Evolutionary conservation across 2,113 vertebrate species (phyloP).

Genomic region (Leptosomus discolor): DNA sequence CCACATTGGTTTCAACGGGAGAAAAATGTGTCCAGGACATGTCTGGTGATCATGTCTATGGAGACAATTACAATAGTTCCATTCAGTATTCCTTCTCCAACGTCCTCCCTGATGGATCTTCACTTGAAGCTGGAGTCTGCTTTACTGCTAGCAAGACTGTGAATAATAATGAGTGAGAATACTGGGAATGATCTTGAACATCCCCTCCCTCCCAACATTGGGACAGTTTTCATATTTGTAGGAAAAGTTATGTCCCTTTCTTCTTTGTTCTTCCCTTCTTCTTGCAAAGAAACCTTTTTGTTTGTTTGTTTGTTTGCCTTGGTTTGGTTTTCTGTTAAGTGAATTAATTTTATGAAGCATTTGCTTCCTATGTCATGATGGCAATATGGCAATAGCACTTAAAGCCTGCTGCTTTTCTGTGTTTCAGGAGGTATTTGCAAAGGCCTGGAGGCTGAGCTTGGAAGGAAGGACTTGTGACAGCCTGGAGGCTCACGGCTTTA

Average conservation of each 20-base stretch:
- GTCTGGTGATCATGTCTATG: not conserved
- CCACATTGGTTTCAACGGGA: not conserved
- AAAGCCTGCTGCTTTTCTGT: not conserved
- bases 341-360: not conserved
- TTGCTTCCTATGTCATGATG: not conserved
- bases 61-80: not conserved
- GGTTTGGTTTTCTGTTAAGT: not conserved
- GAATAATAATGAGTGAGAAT: not conserved
- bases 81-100: not conserved
- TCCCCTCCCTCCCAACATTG: not conserved
- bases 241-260: not conserved
- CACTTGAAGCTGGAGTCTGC: not conserved
- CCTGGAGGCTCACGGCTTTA: not conserved
- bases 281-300: too few species aligned
- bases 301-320: not conserved
- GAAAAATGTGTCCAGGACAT: not conserved
- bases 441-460: not conserved
- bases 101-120: accelerated
- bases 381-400: not conserved
- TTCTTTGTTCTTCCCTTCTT: not conserved
- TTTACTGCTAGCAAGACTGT: not conserved
- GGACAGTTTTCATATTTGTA: not conserved
- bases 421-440: not conserved
- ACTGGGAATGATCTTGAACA: not conserved
- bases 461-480: not conserved